Percentiles rank a stretch among this genome's conserved stretches.
These are phyloP conservation scores for Lasioglossum leucozonium DNA, from an alignment of 2,888 invertebrate species.

Conservation along the genomic window DNA sequence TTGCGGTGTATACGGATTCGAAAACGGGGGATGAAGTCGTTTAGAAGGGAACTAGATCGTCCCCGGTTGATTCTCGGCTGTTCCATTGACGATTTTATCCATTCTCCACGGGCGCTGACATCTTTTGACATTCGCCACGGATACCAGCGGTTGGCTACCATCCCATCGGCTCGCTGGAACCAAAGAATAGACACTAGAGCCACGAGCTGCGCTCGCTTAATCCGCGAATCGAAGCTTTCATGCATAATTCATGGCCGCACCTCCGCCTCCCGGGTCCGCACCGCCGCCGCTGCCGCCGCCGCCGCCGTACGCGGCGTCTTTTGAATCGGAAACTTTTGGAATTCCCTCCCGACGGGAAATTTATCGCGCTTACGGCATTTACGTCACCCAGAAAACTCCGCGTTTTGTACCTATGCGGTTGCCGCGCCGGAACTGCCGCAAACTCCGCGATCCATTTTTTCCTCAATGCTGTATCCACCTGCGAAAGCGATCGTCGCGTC, in stretches of 20 bases:
- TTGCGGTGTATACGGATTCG: neutral
- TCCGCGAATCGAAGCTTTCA: constrained; percentile 84
- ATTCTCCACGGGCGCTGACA: constrained; percentile 70
- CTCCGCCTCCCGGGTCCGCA: constrained; percentile 47
- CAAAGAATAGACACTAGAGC: constrained; percentile 77
- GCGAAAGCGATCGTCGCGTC: neutral
- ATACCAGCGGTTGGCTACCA: constrained; percentile 68
- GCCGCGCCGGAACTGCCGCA: neutral
- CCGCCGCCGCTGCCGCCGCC: neutral
- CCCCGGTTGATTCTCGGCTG: constrained; percentile 72
- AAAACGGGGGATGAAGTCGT: constrained; percentile 59
- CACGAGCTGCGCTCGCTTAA: constrained; percentile 78
- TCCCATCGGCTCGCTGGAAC: constrained; percentile 62
- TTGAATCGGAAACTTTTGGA: constrained; percentile 82
- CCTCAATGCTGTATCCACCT: neutral
- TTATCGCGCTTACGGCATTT: constrained; percentile 80
- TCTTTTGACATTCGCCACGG: constrained; percentile 75
- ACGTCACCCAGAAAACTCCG: constrained; percentile 64
- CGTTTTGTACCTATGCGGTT: constrained; percentile 40
- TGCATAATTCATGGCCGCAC: constrained; percentile 82
- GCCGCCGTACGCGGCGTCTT: constrained; percentile 67
- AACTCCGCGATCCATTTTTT: constrained; percentile 6
- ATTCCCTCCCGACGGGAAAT: constrained; percentile 78
- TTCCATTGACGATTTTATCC: constrained; percentile 75
- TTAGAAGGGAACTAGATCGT: constrained; percentile 72